Evolutionary conservation across 2,888 invertebrate genomes (phyloP).

Genomic region (Torymus tubicola): DNA sequence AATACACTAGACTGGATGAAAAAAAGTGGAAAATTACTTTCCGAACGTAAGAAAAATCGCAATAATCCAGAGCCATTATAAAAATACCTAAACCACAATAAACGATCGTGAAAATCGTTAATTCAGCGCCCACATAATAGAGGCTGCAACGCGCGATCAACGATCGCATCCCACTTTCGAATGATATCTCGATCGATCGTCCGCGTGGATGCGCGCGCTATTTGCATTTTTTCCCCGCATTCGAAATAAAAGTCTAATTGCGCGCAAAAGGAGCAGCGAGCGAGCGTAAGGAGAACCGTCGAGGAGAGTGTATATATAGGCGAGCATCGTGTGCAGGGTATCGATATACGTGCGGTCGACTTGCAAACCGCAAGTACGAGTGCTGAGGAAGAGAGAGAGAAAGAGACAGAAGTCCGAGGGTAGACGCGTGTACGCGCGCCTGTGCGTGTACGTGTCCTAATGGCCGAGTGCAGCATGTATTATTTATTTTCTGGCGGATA

Average conservation of each 20-base stretch:
- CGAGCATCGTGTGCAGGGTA: not conserved
- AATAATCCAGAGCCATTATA: constrained; percentile 1
- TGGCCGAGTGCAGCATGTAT: constrained; percentile 50
- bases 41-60: not conserved
- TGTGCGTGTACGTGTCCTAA: constrained; percentile 43
- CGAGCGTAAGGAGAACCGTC: not conserved
- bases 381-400: constrained; percentile 11
- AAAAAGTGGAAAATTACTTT: constrained; percentile 3
- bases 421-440: constrained; percentile 12
- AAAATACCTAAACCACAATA: constrained; percentile 44
- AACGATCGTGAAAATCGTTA: constrained; percentile 43
- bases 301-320: not conserved
- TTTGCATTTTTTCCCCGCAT: constrained; percentile 37
- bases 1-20: not conserved
- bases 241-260: constrained; percentile 8
- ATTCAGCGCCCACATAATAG: constrained; percentile 11
- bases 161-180: too few species aligned
- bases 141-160: not conserved
- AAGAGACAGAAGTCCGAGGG: constrained; percentile 12
- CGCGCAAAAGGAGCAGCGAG: not conserved
- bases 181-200: not conserved
- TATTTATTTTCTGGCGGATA: constrained; percentile 41
- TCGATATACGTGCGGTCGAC: not conserved
- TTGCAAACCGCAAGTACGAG: constrained; percentile 29
- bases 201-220: constrained; percentile 13